A percentile compares a stretch with the other conserved stretches of the same genome.
Conservation (phyloP, 2,797 vertebrate species). For the Labroides dimidiatus region DNA sequence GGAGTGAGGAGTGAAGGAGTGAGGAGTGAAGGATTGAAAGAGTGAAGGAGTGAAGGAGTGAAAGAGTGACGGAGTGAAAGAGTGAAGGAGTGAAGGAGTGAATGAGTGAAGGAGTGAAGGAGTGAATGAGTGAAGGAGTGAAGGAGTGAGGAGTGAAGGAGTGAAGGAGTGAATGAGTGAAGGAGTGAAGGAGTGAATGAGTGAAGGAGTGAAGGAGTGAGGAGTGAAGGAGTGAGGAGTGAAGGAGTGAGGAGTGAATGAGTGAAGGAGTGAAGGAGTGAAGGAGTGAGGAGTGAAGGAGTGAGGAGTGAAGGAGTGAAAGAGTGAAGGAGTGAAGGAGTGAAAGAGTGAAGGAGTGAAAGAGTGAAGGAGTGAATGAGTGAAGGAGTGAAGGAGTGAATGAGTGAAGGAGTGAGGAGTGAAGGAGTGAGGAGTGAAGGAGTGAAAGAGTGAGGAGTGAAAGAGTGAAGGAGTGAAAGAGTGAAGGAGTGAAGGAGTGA, state of each 20-base stretch:
- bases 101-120: neutral
- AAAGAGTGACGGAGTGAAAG: too few relatives aligned
- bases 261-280: conserved; percentile 3
- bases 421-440: conserved; percentile 5
- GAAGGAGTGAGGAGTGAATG: neutral
- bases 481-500: neutral
- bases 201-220: conserved; percentile 11
- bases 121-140: conserved; percentile 4
- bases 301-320: neutral
- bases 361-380: too few relatives aligned
- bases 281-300: neutral
- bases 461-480: too few relatives aligned
- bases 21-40: neutral
- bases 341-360: too few relatives aligned
- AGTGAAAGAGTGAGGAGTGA: too few relatives aligned
- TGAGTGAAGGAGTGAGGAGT: conserved; percentile 1
- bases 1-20: neutral
- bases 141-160: neutral
- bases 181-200: neutral
- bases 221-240: too few relatives aligned
- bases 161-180: too few relatives aligned
- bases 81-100: too few relatives aligned
- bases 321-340: neutral
- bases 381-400: neutral
- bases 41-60: neutral